Base-by-base conservation (phyloP, 2,797 vertebrate species). In the Dicrostonyx torquatus region DNA sequence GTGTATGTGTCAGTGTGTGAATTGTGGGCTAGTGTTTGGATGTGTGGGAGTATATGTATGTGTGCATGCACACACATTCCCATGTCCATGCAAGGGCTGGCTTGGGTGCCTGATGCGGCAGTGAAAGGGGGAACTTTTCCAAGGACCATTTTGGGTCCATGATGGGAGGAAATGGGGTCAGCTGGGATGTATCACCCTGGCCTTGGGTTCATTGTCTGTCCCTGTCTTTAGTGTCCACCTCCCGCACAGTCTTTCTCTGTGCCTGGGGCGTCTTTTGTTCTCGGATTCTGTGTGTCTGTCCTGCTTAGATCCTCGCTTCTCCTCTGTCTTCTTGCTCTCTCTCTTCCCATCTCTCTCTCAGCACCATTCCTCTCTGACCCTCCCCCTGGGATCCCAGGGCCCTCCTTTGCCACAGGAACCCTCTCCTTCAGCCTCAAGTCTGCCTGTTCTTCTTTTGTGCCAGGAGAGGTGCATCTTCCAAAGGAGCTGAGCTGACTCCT, bases 351-450 rank as follows among this genome's bases (percentile, higher is more conserved):
- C 34, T n/a, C 45, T 48, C 43, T 43, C 58, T 64, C 75, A 17
- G 26, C 15, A 40, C 79, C 18, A 14, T 24, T 6, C 11, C 34
- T 53, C 17, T 91, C 96, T 78, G 93, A 4, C 72, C 90, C 88
- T 85, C 77, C 94, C 15, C 89, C 73, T 97, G 89, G 95, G 89
- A 95, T 82, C 89, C 96, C 89, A 17, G 0, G 92, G 88, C 98
- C 95, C 97, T 97, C 96, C 97, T 97, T 92, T 94, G 97, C 97
- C 97, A 97, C 97, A 96, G 96, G 97, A 95, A 97, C 70, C 79
- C 96, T 97, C 98, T 97, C 91, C 95, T 96, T 95, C 92, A 88
- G 94, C 72, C 90, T 95, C 95, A 78, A 89, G 73, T 77, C 95
- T 83, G 66, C 92, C 89, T 31, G 94, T 94, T 95, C 77, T 66